These are phyloP conservation scores for Nycticebus coucang DNA, from an alignment of 2,113 vertebrate species.

Conservation along the genomic window DNA sequence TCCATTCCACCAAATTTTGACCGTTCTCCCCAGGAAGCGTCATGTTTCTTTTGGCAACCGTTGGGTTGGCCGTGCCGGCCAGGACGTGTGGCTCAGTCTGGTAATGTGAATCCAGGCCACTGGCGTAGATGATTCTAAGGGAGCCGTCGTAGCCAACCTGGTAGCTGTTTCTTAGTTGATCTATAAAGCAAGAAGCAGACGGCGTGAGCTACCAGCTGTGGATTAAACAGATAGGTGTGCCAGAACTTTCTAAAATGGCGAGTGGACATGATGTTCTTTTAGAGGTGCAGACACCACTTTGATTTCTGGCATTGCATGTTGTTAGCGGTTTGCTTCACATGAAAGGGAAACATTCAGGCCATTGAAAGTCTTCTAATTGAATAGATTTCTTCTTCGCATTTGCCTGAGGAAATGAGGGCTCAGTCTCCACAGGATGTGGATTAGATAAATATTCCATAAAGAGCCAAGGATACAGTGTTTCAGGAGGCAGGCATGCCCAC, in stretches of 20 bases:
- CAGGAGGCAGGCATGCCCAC: not conserved
- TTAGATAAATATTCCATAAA: not conserved
- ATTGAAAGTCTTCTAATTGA: not conserved
- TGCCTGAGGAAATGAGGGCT: not conserved
- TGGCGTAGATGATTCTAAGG: slow-evolving; percentile 94
- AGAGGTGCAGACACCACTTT: not conserved
- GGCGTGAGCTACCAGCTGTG: no score
- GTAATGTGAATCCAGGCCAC: slow-evolving; percentile 96
- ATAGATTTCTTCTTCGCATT: not conserved
- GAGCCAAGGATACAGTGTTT: not conserved
- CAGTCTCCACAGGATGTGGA: not conserved
- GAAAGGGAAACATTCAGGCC: not conserved
- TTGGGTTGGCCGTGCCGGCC: slow-evolving; percentile 96
- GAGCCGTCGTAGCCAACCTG: slow-evolving; percentile 97
- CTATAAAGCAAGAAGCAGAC: slow-evolving; percentile 81
- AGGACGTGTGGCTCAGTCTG: slow-evolving; percentile 97
- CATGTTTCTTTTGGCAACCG: slow-evolving; percentile 96
- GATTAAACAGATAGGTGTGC: not conserved
- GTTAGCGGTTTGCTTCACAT: not conserved
- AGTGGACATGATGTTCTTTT: not conserved
- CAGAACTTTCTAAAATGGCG: not conserved
- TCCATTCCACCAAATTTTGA: slow-evolving; percentile 98
- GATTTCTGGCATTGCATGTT: not conserved
- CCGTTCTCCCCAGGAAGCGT: slow-evolving; percentile 96
- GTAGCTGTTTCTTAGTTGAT: slow-evolving; percentile 96